Percentiles rank a stretch among this genome's conserved stretches.
These are phyloP conservation scores for Lithophane leautieri DNA, from an alignment of 2,888 invertebrate genomes.

Conservation along the genomic window DNA sequence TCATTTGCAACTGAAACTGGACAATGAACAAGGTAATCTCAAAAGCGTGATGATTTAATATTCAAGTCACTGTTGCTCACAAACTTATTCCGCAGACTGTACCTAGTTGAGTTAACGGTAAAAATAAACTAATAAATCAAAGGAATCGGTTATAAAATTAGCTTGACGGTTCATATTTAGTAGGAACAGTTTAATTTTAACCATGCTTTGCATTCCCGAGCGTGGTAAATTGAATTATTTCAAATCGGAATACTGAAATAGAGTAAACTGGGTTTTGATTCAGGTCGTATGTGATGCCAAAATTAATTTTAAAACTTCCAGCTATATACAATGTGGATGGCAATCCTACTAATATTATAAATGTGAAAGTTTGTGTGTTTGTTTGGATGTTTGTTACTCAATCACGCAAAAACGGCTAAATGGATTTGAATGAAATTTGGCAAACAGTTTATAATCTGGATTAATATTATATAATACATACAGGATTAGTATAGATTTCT, in stretches of 20 bases:
- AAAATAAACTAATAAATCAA: constrained; percentile 56
- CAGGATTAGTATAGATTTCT: no score
- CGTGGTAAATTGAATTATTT: constrained; percentile 54
- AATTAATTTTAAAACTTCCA: neutral
- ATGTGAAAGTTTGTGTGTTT: no score
- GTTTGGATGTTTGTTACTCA: no score
- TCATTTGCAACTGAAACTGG: neutral
- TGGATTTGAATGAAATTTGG: no score
- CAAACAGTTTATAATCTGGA: no score
- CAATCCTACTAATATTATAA: no score
- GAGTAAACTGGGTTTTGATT: neutral
- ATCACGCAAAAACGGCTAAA: no score
- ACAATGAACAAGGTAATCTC: neutral
- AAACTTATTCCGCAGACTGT: constrained; percentile 11
- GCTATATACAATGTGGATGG: no score
- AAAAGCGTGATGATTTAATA: neutral
- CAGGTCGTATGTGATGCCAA: neutral
- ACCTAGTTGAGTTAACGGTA: constrained; percentile 42
- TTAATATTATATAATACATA: no score
- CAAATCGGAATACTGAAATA: constrained; percentile 26
- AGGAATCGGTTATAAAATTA: constrained; percentile 56
- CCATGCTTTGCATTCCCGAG: constrained; percentile 46
- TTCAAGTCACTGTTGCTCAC: neutral
- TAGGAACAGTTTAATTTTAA: constrained; percentile 54
- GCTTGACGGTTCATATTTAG: constrained; percentile 43